Base-by-base conservation (phyloP, 2,888 invertebrate species). In the Drosophila helvetica region DNA sequence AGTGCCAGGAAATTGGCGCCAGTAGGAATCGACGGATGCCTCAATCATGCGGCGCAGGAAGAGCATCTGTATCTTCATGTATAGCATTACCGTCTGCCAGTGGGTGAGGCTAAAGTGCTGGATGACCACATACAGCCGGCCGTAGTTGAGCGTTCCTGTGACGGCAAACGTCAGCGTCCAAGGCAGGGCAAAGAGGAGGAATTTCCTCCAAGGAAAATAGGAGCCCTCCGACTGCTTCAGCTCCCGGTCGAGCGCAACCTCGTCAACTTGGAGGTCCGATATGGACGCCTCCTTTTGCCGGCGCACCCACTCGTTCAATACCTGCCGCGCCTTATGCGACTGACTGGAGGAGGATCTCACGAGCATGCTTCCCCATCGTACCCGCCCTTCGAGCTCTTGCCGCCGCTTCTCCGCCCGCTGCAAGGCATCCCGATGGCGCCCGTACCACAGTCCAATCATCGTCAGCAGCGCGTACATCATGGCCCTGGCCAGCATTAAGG, bases 131-230 rank as follows among this genome's bases (percentile, higher is more conserved):
- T 85, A 63, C 0, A 83, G 43, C 1, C 58, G 66, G 1, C 48
- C 22, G 15, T 62, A 76, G 43, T 80, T 87, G 9, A 72, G 38
- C 9, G 67, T 12, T 4, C 53, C 63, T 10, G 74, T 72, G 19
- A 62, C n/a, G 12, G 74, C 3, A n/a, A 68, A 68, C 4, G 79
- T 84, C n/a, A 48, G 10, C 9, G 74, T 17, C 89, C 89, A 83
- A 4, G 83, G 89, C 27, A 59, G 2, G 1, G 55, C 15, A 18
- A 67, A 74, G 17, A 55, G 51, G 5, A 33, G 10, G 15, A 80
- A 69, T 0, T 22, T n/a, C 1, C 57, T 58, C 25, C 17, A 50
- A 5, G 27, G 69, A 58, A 51, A 86, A 33, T 15, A 47, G 15
- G 12, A 42, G 30, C 61, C 65, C 54, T 5, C 3, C 52, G 27